These are phyloP conservation scores for Leptinotarsa texana DNA, from an alignment of 1,140 invertebrate species.

Conservation along the genomic window DNA sequence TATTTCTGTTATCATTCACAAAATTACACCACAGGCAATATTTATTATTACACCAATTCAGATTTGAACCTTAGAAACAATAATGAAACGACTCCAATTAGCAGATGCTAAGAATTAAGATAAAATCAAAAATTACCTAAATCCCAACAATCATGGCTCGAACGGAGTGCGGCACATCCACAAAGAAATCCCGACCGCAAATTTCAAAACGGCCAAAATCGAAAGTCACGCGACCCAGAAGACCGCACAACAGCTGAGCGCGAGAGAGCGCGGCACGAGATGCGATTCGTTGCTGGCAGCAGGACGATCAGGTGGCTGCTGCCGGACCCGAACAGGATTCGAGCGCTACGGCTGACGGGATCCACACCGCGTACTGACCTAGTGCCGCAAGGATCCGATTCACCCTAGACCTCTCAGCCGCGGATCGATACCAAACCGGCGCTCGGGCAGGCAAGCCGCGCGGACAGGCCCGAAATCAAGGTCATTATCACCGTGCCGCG, in stretches of 20 bases:
- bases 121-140: neutral
- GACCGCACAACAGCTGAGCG: neutral
- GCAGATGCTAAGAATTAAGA: no score
- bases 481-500: conserved; percentile 41
- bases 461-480: conserved; percentile 39
- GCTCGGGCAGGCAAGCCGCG: conserved; percentile 42
- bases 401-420: conserved; percentile 28
- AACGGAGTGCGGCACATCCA: neutral
- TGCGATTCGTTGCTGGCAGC: conserved; percentile 3
- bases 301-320: neutral
- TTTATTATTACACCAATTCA: no score
- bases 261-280: neutral
- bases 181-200: neutral
- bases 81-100: no score
- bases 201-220: neutral
- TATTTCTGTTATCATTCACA: no score
- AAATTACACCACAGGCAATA: no score
- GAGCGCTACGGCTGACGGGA: conserved; percentile 31
- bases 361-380: conserved; percentile 49
- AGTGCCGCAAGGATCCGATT: conserved; percentile 39
- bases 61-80: no score
- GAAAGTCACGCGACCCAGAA: neutral
- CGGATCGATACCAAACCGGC: conserved; percentile 38
- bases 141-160: neutral
- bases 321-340: neutral